Evolutionary conservation across 2,797 vertebrate genomes (phyloP), one percentile per base, ranked within the genome.

Genomic region (Buceros bicornis): DNA sequence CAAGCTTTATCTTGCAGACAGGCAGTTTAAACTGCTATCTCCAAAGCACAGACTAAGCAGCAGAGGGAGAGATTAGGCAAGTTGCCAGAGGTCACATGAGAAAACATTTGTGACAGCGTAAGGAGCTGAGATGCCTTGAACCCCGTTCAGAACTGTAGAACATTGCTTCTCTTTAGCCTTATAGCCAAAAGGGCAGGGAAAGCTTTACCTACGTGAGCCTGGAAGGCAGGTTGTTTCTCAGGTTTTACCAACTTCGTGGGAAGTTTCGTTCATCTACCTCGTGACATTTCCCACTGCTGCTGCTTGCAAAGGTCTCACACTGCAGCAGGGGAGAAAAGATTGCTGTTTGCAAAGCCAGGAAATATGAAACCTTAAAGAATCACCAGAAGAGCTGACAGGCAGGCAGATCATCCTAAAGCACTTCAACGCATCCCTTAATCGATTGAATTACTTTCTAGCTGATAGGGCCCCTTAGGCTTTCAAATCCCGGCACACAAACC

Each of bases 1-100:
- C 31, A 85, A 78, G 50, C 50, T 90, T 65, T 90, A 43, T 37
- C 57, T 69, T 47, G 24, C 67, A 91, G 79, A 50, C 48, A 57
- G 48, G 37, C 17, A 91, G 87, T 95, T 95, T 81, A 69, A 93
- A 74, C 37, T 8, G 31, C 76, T 95, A 83, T 95, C 94, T 90
- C 65, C 54, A 45, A 58, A 35, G 45, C 21, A 54, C 95, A 96
- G 85, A 66, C 61, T 65, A 28, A 90, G 85, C 70, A 86, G 72
- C 80, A 33, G 72, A 93, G 65, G 12, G 16, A 28, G 10, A 74
- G 85, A 71, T 85, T 69, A 91, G 54, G 61, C 80, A 72, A 72
- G 6, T 42, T 91, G 88, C 95, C 91, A 95, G 90, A 90, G 57
- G 95, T 91, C 43, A 4, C 50, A 77, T 0, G 5, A 87, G 53